Conservation (phyloP, 2,888 invertebrate species). For the Icerya purchasi region DNA sequence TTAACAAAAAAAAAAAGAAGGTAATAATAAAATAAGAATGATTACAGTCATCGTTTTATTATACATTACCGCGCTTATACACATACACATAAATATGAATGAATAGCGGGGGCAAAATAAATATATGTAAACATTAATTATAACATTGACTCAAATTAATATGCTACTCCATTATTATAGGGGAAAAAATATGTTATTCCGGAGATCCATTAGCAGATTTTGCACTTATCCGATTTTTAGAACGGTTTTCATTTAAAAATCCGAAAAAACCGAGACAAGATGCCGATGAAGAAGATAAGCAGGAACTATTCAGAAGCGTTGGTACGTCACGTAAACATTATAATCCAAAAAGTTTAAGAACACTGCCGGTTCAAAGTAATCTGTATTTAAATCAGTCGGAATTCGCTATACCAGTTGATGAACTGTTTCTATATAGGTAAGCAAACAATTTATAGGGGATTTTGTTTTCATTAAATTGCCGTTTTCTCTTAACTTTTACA, state of each 20-base stretch:
- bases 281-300: conserved; percentile 24
- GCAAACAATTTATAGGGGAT: too few species aligned
- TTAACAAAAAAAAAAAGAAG: too few species aligned
- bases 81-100: too few species aligned
- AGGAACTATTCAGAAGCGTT: conserved; percentile 14
- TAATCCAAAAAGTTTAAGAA: conserved; percentile 42
- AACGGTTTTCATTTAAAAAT: conserved; percentile 89
- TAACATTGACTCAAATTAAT: too few species aligned
- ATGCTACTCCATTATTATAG: background rate
- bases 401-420: conserved; percentile 69
- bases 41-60: too few species aligned
- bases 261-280: conserved; percentile 40
- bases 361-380: conserved; percentile 48
- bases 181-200: conserved; percentile 33
- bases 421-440: conserved; percentile 58
- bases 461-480: too few species aligned
- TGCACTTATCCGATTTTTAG: conserved; percentile 70
- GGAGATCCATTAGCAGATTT: conserved; percentile 91
- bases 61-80: too few species aligned
- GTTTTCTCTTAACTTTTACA: too few species aligned
- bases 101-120: too few species aligned
- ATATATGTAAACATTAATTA: too few species aligned
- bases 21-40: too few species aligned
- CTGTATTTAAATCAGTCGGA: conserved; percentile 44
- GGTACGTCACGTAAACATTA: conserved; percentile 26